Percentiles rank a stretch among this genome's conserved stretches.
These are phyloP conservation scores for Linnaemya vulpina DNA, from an alignment of 2,888 invertebrate species.

Conservation along the genomic window DNA sequence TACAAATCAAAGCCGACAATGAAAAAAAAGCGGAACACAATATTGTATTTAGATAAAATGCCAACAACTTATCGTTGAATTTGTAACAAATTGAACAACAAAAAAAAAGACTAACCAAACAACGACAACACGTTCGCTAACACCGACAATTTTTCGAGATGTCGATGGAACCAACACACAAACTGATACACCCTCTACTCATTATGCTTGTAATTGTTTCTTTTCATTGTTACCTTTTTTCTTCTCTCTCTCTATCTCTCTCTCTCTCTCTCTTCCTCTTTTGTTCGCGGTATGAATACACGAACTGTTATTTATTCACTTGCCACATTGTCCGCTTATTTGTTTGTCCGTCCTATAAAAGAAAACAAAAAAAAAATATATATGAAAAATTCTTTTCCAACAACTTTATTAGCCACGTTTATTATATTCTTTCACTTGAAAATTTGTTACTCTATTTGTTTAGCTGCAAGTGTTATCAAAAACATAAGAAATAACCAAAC, in stretches of 20 bases:
- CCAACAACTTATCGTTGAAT: conserved; percentile 59
- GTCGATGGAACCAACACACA: conserved; percentile 13
- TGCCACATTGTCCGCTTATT: conserved; percentile 44
- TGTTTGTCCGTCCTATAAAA: conserved; percentile 40
- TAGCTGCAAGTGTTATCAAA: conserved; percentile 69
- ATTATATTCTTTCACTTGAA: conserved; percentile 22
- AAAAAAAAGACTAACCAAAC: neutral
- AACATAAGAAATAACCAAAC: conserved; percentile 44
- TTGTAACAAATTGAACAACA: conserved; percentile 54
- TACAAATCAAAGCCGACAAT: conserved; percentile 66
- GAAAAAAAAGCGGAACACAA: conserved; percentile 32
- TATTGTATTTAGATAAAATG: conserved; percentile 58
- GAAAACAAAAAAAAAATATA: conserved; percentile 22
- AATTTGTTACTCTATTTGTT: conserved; percentile 56
- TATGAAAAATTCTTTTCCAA: neutral
- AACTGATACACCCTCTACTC: conserved; percentile 53
- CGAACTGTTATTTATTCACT: conserved; percentile 38
- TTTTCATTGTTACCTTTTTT: neutral
- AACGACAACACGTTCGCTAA: conserved; percentile 10
- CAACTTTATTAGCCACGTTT: conserved; percentile 47
- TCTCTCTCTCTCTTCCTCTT: too few species aligned
- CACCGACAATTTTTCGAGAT: conserved; percentile 29
- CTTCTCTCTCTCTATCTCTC: too few species aligned
- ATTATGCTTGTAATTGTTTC: conserved; percentile 48
- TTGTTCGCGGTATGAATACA: neutral